These are phyloP conservation scores for Psylliodes chrysocephalus DNA, from an alignment of 2,888 invertebrate genomes.

Conservation along the genomic window DNA sequence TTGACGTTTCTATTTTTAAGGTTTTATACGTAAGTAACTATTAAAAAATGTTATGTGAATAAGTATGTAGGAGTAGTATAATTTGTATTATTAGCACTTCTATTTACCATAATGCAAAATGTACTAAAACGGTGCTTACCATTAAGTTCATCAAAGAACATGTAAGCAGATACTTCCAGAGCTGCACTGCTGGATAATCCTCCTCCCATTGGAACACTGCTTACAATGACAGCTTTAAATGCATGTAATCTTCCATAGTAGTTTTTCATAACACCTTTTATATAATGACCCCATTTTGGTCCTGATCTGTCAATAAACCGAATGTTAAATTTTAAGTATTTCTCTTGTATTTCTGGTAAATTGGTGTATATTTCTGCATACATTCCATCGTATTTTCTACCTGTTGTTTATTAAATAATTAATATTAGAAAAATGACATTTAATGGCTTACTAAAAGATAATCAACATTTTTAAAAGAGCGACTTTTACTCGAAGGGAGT, in stretches of 20 bases:
- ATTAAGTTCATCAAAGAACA: conserved; percentile 81
- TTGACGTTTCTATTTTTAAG: no score
- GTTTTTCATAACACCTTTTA: conserved; percentile 70
- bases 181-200: conserved; percentile 94
- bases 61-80: no score
- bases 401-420: no score
- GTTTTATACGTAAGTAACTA: no score
- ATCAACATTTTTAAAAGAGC: no score
- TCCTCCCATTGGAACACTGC: conserved; percentile 88
- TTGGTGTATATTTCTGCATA: background rate
- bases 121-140: conserved; percentile 46
- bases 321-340: conserved; percentile 46
- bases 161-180: conserved; percentile 87
- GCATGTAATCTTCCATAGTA: conserved; percentile 66
- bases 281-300: conserved; percentile 91
- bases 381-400: background rate
- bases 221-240: conserved; percentile 84
- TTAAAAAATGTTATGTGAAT: no score
- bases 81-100: no score
- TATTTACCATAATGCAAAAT: no score
- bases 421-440: no score
- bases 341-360: background rate
- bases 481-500: no score
- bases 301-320: conserved; percentile 62
- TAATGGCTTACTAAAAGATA: no score